A percentile compares a stretch with the other conserved stretches of the same genome.
These are phyloP conservation scores for Sclerurus mexicanus DNA, from an alignment of 2,113 vertebrate species.

Conservation along the genomic window DNA sequence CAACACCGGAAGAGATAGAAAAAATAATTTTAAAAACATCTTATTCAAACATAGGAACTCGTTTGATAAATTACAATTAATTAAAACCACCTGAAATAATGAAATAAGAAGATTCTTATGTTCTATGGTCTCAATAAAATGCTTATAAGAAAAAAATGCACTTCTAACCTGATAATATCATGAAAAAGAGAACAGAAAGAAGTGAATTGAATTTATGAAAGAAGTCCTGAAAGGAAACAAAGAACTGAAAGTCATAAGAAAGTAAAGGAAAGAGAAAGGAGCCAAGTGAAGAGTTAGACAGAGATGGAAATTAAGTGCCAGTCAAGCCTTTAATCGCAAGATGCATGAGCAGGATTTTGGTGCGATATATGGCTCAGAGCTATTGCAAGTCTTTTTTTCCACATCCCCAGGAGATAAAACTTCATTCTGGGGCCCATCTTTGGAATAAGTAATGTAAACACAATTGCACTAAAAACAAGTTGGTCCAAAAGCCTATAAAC, in stretches of 20 bases:
- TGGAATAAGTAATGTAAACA: neutral
- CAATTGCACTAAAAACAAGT: neutral
- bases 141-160: neutral
- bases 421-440: neutral
- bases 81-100: neutral
- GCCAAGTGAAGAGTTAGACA: neutral
- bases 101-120: neutral
- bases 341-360: neutral
- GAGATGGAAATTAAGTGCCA: conserved; percentile 19
- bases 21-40: neutral
- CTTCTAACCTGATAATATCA: neutral
- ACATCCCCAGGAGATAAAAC: neutral
- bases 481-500: neutral
- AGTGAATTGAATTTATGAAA: neutral
- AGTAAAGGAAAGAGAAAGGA: neutral
- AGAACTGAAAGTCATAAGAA: neutral
- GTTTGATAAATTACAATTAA: neutral
- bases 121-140: neutral
- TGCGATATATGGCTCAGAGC: neutral
- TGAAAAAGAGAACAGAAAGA: neutral
- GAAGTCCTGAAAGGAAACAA: neutral
- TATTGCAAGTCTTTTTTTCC: neutral
- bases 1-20: neutral
- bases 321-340: conserved; percentile 11
- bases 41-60: neutral